Evolutionary conservation across 2,888 invertebrate species (phyloP).

Genomic region (Nemotelus pantherinus): DNA sequence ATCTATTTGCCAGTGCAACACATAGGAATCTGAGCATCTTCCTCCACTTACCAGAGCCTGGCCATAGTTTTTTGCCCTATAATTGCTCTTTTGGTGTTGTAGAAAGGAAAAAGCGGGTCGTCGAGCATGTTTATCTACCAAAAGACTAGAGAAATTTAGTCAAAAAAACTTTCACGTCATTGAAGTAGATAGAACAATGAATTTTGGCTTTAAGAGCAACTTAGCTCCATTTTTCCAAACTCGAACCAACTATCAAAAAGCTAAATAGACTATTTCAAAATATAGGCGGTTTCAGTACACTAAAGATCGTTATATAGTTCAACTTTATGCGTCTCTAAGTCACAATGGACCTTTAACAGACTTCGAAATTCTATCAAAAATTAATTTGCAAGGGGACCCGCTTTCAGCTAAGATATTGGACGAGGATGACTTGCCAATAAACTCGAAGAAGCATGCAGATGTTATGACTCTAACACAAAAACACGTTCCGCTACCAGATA

Average conservation of each 20-base stretch:
- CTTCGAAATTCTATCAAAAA: constrained; percentile 7
- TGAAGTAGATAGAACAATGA: neutral
- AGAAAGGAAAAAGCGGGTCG: too few relatives aligned
- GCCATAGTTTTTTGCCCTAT: constrained; percentile 2
- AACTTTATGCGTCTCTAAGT: neutral
- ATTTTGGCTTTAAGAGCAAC: neutral
- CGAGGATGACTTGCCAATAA: constrained; percentile 4
- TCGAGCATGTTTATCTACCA: too few relatives aligned
- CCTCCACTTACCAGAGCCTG: constrained; percentile 16
- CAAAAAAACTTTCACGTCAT: neutral
- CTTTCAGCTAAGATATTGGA: constrained; percentile 11
- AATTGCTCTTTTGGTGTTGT: neutral
- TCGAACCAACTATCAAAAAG: neutral
- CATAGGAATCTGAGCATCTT: neutral
- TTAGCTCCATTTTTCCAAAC: neutral
- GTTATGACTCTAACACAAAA: neutral
- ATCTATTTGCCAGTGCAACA: constrained; percentile 7
- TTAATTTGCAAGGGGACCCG: neutral
- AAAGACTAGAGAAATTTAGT: too few relatives aligned
- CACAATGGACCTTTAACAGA: neutral
- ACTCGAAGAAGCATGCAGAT: neutral
- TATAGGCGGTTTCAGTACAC: neutral
- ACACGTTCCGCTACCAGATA: neutral
- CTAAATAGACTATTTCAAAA: neutral
- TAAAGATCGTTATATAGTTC: neutral